phyloP scores from a whole-genome alignment of 2,888 invertebrate genomes.

The Dicroscelio sp. region DNA sequence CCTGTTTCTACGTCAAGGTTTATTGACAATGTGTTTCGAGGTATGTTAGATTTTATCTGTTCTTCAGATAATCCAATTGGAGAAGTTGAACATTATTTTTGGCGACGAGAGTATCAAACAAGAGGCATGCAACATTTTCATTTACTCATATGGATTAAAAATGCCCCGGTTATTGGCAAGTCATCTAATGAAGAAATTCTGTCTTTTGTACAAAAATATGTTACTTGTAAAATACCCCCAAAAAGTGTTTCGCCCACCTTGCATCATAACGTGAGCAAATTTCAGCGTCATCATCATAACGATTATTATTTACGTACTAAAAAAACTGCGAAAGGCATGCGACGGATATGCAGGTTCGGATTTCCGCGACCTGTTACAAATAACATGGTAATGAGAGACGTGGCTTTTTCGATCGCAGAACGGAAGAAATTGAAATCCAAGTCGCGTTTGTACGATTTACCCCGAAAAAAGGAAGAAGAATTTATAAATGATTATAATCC shows the following conservation, averaged over 20 bases:
- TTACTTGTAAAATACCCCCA: background rate
- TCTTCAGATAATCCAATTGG: conserved; percentile 47
- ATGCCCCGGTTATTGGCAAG: background rate
- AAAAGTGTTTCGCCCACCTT: conserved; percentile 80
- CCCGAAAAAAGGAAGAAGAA: conserved; percentile 32
- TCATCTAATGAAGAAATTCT: background rate
- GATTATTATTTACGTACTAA: conserved; percentile 82
- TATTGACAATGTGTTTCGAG: conserved; percentile 81
- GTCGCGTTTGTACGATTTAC: conserved; percentile 84
- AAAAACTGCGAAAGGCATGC: conserved; percentile 71
- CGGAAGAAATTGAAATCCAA: conserved; percentile 83
- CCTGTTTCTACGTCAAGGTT: conserved; percentile 87
- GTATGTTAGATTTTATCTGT: conserved; percentile 84
- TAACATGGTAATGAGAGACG: conserved; percentile 73
- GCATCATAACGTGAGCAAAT: conserved; percentile 80
- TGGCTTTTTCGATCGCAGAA: conserved; percentile 82
- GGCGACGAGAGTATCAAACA: background rate
- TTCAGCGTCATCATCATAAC: conserved; percentile 86
- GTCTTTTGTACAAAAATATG: background rate
- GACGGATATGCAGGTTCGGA: conserved; percentile 81
- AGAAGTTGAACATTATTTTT: background rate
- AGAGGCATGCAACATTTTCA: background rate
- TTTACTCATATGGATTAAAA: background rate
- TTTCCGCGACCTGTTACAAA: conserved; percentile 80
- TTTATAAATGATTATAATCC: no score